phyloP scores from a whole-genome alignment of 1,140 invertebrate species.

The Eupristina koningsbergeri region DNA sequence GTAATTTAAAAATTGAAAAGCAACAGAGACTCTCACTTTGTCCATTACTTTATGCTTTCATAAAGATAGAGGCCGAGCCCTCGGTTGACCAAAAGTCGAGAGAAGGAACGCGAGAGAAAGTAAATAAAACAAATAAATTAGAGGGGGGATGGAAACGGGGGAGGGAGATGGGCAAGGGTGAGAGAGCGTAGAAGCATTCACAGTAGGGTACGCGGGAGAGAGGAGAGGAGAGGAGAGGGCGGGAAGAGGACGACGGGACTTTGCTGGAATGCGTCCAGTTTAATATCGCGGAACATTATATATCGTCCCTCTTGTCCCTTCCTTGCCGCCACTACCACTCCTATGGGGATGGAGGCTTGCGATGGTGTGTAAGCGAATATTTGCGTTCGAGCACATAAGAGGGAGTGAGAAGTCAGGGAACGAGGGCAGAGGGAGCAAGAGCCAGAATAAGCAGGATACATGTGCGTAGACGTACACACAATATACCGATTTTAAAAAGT shows the following conservation, averaged over 20 bases:
- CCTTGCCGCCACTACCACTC: conserved; percentile 47
- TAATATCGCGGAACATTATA: conserved; percentile 75
- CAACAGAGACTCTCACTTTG: no score
- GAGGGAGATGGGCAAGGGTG: conserved; percentile 43
- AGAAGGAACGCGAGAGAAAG: conserved; percentile 21
- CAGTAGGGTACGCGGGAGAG: conserved; percentile 54
- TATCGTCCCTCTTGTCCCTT: conserved; percentile 70
- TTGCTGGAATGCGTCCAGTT: conserved; percentile 73
- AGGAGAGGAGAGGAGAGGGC: conserved; percentile 55
- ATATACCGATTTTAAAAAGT: conserved; percentile 1
- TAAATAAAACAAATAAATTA: conserved; percentile 47
- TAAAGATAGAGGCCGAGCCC: neutral
- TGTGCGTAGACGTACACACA: neutral
- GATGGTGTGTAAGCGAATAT: conserved; percentile 52
- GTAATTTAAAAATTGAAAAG: neutral
- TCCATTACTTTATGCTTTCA: neutral
- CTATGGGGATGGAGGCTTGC: conserved; percentile 44
- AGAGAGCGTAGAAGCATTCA: conserved; percentile 62
- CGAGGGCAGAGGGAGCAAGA: neutral
- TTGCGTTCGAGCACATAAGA: conserved; percentile 2
- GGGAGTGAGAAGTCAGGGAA: neutral
- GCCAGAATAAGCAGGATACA: neutral
- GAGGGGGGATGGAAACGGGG: conserved; percentile 21
- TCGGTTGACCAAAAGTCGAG: conserved; percentile 13
- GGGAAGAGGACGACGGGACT: conserved; percentile 65